Percentiles rank a stretch among this genome's conserved stretches.
These are phyloP conservation scores for Squalus acanthias DNA, from an alignment of 2,797 vertebrate species.

Conservation along the genomic window DNA sequence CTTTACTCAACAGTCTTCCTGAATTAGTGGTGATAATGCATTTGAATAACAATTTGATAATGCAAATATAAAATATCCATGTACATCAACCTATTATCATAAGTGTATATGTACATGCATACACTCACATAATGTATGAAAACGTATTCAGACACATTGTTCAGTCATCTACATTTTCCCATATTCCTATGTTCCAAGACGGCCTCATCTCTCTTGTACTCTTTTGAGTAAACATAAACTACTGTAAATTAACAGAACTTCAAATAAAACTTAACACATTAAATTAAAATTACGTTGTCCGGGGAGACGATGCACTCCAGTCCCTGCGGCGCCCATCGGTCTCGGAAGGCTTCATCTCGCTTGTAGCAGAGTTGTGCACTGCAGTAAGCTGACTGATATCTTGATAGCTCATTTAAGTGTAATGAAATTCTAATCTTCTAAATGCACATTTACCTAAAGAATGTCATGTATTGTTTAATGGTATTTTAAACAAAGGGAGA, in stretches of 20 bases:
- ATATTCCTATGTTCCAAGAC: slow-evolving; percentile 39
- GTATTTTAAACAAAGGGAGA: slow-evolving; percentile 49
- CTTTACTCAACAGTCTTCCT: slow-evolving; percentile 26
- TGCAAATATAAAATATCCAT: slow-evolving; percentile 77
- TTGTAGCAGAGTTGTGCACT: slow-evolving; percentile 46
- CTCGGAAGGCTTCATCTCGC: too few species aligned
- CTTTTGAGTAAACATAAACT: too few species aligned
- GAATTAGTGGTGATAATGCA: slow-evolving; percentile 55
- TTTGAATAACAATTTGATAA: slow-evolving; percentile 64
- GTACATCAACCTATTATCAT: slow-evolving; percentile 59
- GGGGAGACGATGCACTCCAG: too few species aligned
- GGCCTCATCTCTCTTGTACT: slow-evolving; percentile 40
- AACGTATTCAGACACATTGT: slow-evolving; percentile 38
- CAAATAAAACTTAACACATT: too few species aligned
- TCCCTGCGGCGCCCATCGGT: too few species aligned
- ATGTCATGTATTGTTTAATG: slow-evolving; percentile 56
- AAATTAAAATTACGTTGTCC: too few species aligned
- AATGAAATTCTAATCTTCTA: slow-evolving; percentile 52
- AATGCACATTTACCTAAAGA: slow-evolving; percentile 52
- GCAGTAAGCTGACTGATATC: slow-evolving; percentile 45
- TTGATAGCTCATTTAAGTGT: slow-evolving; percentile 51
- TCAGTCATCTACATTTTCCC: slow-evolving; percentile 41
- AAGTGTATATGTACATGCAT: slow-evolving; percentile 46
- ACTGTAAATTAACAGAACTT: too few species aligned
- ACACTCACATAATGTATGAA: slow-evolving; percentile 54